Base-by-base conservation (phyloP, 1,140 invertebrate genomes). In the Aphidius ervi region DNA sequence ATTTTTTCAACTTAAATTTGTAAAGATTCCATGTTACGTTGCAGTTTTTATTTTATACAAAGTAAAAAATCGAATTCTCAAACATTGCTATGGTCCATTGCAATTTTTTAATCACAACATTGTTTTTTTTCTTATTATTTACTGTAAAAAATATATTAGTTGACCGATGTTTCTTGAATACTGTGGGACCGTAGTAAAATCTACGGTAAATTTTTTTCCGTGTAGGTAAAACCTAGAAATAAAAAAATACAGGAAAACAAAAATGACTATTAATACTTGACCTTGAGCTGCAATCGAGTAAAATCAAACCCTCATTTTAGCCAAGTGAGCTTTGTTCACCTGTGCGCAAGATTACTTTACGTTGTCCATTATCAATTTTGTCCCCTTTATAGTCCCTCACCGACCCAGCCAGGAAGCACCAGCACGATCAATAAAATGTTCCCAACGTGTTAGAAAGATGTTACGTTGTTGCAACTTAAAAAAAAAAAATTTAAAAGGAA, bases 371-470 rank as follows among this genome's bases (percentile, higher is more conserved):
- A n/a, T 10, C 39, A 16, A 37, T 9, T 39, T 40, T 54, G 8
- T 52, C 5, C 37, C 23, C 20, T 37, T n/a, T 31, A 2, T 3
- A 31, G 23, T 31, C 23, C 23, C 23, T 31, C 23, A 31, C 23
- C 23, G 4, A 31, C 23, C 23, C 16, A n/a, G 50, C 46, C 49
- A 46, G 53, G 58, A 61, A 56, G 53, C 16, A 20, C 53, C 4
- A 4, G 4, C 23, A 31, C 23, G 59, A 61, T 61, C 59, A 61
- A 61, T 61, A 61, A 47, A 16, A 31, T 46, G 49, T 31, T 31
- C 4, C 4, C 23, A 55, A 57, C 37, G 54, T 50, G 59, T 49
- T 49, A 39, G 54, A 61, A 56, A 42, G 52, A 61, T 61, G 49
- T 20, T 43, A 40, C 16, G 2, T 37, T 40, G 9, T n/a, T 20